Conservation (phyloP, 2,113 vertebrate species). For the Ia io region DNA sequence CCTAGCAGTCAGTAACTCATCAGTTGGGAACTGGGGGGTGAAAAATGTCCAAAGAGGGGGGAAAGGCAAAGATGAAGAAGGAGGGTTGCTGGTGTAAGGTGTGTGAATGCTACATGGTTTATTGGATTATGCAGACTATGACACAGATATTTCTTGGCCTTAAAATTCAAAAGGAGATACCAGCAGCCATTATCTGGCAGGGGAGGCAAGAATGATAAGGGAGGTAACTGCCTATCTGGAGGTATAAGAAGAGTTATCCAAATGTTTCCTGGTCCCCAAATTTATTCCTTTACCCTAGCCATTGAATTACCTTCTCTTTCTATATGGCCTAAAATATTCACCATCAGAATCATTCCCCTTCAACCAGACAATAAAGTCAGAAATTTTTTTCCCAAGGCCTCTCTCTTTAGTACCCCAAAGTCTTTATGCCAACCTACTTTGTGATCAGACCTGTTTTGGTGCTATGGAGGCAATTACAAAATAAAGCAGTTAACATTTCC, state of each 20-base stretch:
- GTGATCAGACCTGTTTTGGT: not conserved
- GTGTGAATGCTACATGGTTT: not conserved
- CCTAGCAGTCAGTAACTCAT: constrained; percentile 29
- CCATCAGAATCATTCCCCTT: not conserved
- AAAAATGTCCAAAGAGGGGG: constrained; percentile 52
- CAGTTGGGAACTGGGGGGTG: not conserved
- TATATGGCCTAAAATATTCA: not conserved
- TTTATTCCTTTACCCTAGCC: not conserved
- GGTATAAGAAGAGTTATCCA: not conserved
- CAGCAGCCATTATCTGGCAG: not conserved
- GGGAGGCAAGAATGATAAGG: not conserved
- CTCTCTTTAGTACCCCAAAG: not conserved
- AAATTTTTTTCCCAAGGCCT: not conserved
- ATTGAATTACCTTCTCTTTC: not conserved
- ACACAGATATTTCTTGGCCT: not conserved
- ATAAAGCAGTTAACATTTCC: not conserved
- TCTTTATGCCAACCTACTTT: not conserved
- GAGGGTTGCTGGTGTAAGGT: not conserved
- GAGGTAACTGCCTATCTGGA: not conserved
- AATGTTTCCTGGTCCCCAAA: not conserved
- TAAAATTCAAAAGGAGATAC: constrained; percentile 27
- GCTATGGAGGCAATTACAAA: not conserved
- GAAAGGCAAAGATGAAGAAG: not conserved
- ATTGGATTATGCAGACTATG: not conserved
- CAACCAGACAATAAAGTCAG: not conserved